A percentile compares a stretch with the other conserved stretches of the same genome.
Evolutionary conservation across 2,797 vertebrate genomes (phyloP).

Genomic region (Sarcophilus harrisii): DNA sequence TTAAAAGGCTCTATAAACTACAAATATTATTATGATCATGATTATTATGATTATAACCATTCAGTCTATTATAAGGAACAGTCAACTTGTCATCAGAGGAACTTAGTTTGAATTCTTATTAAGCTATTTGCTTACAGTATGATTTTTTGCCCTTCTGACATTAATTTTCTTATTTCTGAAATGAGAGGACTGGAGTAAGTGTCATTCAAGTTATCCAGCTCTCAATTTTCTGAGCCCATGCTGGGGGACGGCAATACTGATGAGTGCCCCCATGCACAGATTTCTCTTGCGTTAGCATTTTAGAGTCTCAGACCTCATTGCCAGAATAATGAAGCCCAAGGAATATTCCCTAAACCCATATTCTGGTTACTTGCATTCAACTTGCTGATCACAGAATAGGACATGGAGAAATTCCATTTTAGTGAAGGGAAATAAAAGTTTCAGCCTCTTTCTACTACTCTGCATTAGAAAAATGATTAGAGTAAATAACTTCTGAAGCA

Average conservation of each 20-base stretch:
- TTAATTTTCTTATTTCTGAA: not conserved
- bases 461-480: not conserved
- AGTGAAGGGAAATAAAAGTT: not conserved
- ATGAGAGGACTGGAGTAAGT: not conserved
- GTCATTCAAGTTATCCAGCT: not conserved
- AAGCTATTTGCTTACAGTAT: not conserved
- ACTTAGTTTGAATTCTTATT: not conserved
- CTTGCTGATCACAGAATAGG: not conserved
- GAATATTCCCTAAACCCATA: not conserved
- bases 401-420: constrained; percentile 26
- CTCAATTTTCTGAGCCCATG: not conserved
- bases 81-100: not conserved
- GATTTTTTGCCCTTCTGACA: not conserved
- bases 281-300: constrained; percentile 24
- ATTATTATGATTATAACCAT: not conserved
- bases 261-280: not conserved
- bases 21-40: not conserved
- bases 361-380: not conserved
- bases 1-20: not conserved
- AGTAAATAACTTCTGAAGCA: not conserved
- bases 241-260: not conserved
- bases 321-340: not conserved
- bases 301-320: not conserved
- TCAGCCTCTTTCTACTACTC: not conserved
- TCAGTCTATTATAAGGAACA: not conserved